Evolutionary conservation across 2,113 vertebrate genomes (phyloP), one percentile per base, ranked within the genome.

Genomic region (Cinclus mexicanus): DNA sequence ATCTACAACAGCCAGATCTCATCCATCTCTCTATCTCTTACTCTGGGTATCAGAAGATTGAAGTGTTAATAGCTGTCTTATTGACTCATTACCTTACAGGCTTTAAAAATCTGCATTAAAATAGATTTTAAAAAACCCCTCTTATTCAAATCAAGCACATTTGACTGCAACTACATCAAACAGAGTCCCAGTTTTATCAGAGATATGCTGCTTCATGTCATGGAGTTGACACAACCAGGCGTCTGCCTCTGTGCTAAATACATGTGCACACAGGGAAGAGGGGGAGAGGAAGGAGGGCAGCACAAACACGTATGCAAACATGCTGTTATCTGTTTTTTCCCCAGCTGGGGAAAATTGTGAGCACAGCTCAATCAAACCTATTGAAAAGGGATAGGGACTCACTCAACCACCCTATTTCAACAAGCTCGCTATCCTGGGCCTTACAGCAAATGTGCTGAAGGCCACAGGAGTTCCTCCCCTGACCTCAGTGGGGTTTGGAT

Each of bases 111-210:
- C 85, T 92, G 79, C 92, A 96, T 94, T 71, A 96, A 96, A 96
- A 96, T 96, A 96, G 92, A 93, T 92, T 90, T 55, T 6, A 14
- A 55, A 70, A 95, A 87, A 93, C 52, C 47, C 47, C 52, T 93
- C 60, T 12, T 92, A 90, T 94, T 96, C 94, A 96, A 90, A 94
- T 95, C 72, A 75, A 97, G 64, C 72, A 81, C 75, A 90, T 88
- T 80, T 92, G 92, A 96, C 83, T 96, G 69, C 72, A 93, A 11
- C 88, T 77, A 96, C 93, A 96, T 96, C 95, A 97, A 93, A 95
- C 92, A 95, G 88, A 97, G 94, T 78, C 94, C 94, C 77, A 93
- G 72, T 96, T 97, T 96, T 87, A 97, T 83, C 86, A 89, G 94
- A 78, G 90, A 88, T 52, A 22, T 9, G 72, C 82, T 83, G 90